Evolutionary conservation across 1,140 invertebrate species (phyloP).

Genomic region (Ostrea edulis): DNA sequence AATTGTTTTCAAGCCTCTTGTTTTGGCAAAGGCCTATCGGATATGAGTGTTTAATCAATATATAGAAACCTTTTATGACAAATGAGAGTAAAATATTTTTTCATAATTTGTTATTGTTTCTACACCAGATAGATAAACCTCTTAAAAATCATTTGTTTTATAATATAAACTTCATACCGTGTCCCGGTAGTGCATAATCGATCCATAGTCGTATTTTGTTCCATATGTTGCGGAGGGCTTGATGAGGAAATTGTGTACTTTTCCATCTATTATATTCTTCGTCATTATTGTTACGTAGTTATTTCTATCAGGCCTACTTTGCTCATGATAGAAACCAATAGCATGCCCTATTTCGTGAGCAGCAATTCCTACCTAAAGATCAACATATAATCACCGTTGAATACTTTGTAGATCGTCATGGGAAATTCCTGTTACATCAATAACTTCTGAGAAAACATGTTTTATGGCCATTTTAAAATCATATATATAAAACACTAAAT

Average conservation of each 20-base stretch:
- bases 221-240: conserved; percentile 51
- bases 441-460: not conserved
- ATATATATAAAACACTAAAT: not conserved
- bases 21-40: not conserved
- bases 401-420: not conserved
- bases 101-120: too few species aligned
- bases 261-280: conserved; percentile 66
- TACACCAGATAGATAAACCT: too few species aligned
- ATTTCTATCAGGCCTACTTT: conserved; percentile 74
- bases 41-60: not conserved
- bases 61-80: too few species aligned
- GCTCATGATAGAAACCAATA: conserved; percentile 76
- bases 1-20: not conserved
- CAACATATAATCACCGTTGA: not conserved
- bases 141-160: not conserved
- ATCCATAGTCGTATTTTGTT: conserved; percentile 77
- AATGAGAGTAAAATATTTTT: too few species aligned
- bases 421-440: not conserved
- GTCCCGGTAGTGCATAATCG: conserved; percentile 79
- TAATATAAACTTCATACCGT: not conserved
- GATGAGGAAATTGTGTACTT: conserved; percentile 57
- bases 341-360: conserved; percentile 71
- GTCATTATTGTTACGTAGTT: conserved; percentile 68
- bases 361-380: conserved; percentile 53
- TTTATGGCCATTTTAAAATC: not conserved